Evolutionary conservation across 2,888 invertebrate genomes (phyloP).

Genomic region (Liopterus haemorrhoidalis): DNA sequence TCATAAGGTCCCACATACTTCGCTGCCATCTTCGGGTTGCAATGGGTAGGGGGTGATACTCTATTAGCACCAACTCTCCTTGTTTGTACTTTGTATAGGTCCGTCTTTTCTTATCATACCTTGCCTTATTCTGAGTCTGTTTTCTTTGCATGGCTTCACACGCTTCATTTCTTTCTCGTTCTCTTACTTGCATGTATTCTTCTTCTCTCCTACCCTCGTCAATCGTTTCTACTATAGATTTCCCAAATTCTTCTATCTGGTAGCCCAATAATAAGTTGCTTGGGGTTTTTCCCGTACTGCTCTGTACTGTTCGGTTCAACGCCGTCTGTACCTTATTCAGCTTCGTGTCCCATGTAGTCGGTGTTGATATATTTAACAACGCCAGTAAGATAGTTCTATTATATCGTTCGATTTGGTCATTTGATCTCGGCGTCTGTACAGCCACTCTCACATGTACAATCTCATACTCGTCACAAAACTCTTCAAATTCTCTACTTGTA

Average conservation of each 20-base stretch:
- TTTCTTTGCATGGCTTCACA: conserved; percentile 1
- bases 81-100: conserved; percentile 13
- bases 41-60: conserved; percentile 5
- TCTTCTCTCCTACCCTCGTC: conserved; percentile 5
- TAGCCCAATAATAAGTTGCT: conserved; percentile 12
- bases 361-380: conserved; percentile 12
- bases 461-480: conserved; percentile 1
- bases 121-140: conserved; percentile 11
- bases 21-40: conserved; percentile 13
- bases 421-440: conserved; percentile 12
- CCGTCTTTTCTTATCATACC: conserved; percentile 13
- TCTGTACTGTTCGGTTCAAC: conserved; percentile 7
- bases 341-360: conserved; percentile 9
- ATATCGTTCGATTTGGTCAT: conserved; percentile 17
- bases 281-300: conserved; percentile 8
- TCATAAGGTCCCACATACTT: conserved; percentile 19
- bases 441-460: conserved; percentile 11
- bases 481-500: conserved; percentile 4
- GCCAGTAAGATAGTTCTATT: conserved; percentile 17
- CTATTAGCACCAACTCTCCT: too few species aligned
- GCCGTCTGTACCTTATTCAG: conserved; percentile 10
- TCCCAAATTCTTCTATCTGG: conserved; percentile 11
- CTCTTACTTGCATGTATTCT: conserved; percentile 7
- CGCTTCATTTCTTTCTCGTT: conserved; percentile 10
- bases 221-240: conserved; percentile 4